phyloP scores from a whole-genome alignment of 2,888 invertebrate species.

The Plusia festucae region DNA sequence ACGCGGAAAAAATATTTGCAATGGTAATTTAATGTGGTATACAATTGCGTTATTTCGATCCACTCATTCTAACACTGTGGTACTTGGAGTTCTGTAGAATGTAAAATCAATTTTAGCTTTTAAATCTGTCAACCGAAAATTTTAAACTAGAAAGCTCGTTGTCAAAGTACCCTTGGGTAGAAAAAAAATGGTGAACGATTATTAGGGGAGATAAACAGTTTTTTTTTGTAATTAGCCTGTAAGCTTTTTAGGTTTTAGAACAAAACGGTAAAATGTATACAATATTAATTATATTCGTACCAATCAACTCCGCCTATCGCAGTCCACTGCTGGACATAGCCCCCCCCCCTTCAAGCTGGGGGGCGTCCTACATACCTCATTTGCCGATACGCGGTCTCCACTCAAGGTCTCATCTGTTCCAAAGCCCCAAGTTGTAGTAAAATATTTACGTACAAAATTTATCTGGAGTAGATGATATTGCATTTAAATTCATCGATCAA shows the following conservation, averaged over 20 bases:
- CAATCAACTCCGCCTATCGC: too few relatives aligned
- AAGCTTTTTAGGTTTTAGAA: slow-evolving; percentile 21
- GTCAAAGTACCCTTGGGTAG: slow-evolving; percentile 12
- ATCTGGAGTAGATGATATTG: not conserved
- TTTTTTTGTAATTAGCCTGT: slow-evolving; percentile 40
- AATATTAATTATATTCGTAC: too few relatives aligned
- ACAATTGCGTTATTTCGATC: slow-evolving; percentile 44
- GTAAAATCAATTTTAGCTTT: not conserved
- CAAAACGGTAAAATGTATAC: too few relatives aligned
- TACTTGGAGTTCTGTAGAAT: not conserved
- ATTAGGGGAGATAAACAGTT: slow-evolving; percentile 41
- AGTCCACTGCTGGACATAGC: too few relatives aligned
- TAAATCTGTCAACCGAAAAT: not conserved
- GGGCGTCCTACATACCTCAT: too few relatives aligned
- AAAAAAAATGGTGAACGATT: too few relatives aligned
- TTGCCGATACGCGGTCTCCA: too few relatives aligned
- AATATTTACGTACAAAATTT: not conserved
- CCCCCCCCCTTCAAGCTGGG: too few relatives aligned
- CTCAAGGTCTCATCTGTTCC: too few relatives aligned
- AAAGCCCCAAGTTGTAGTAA: too few relatives aligned
- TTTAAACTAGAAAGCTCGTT: not conserved
- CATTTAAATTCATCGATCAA: too few relatives aligned
- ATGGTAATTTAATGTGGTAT: slow-evolving; percentile 62
- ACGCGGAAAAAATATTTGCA: slow-evolving; percentile 58
- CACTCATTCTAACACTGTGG: slow-evolving; percentile 3